These are phyloP conservation scores for Ophion costatus DNA, from an alignment of 2,888 invertebrate species.

Conservation along the genomic window DNA sequence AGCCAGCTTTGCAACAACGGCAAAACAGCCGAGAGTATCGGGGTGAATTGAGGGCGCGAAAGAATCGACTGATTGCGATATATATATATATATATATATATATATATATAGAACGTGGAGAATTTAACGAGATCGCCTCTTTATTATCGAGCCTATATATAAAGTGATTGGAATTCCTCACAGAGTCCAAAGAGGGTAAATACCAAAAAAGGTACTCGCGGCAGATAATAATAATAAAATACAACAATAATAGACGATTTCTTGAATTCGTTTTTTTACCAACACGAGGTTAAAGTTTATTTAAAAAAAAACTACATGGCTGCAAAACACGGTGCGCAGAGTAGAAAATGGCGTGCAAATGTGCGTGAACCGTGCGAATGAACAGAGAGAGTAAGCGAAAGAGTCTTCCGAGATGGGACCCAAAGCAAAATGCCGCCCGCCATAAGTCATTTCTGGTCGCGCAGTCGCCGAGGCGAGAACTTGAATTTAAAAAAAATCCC, in stretches of 20 bases:
- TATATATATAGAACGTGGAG: background rate
- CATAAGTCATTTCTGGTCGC: slow-evolving; percentile 74
- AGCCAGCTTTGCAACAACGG: slow-evolving; percentile 14
- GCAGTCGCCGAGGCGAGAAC: slow-evolving; percentile 60
- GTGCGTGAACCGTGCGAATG: slow-evolving; percentile 25
- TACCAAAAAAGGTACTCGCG: background rate
- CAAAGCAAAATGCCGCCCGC: slow-evolving; percentile 72
- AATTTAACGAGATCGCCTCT: slow-evolving; percentile 23
- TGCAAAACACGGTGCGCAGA: background rate
- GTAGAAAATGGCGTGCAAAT: slow-evolving; percentile 35
- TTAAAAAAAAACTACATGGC: background rate
- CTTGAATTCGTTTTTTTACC: background rate
- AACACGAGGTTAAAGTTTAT: slow-evolving; percentile 10
- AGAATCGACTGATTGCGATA: slow-evolving; percentile 42
- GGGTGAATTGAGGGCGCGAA: slow-evolving; percentile 42
- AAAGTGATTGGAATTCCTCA: slow-evolving; percentile 7
- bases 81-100: too few species aligned
- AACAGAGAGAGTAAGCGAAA: slow-evolving; percentile 31
- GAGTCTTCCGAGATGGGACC: slow-evolving; percentile 50
- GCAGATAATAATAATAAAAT: background rate
- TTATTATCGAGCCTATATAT: slow-evolving; percentile 6
- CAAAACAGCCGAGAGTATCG: slow-evolving; percentile 10
- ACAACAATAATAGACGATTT: background rate
- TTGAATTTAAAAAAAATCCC: slow-evolving; percentile 55
- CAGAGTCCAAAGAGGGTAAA: background rate